A percentile compares a stretch with the other conserved stretches of the same genome.
Evolutionary conservation across 1,140 invertebrate species (phyloP).

Genomic region (Dermatophagoides farinae): DNA sequence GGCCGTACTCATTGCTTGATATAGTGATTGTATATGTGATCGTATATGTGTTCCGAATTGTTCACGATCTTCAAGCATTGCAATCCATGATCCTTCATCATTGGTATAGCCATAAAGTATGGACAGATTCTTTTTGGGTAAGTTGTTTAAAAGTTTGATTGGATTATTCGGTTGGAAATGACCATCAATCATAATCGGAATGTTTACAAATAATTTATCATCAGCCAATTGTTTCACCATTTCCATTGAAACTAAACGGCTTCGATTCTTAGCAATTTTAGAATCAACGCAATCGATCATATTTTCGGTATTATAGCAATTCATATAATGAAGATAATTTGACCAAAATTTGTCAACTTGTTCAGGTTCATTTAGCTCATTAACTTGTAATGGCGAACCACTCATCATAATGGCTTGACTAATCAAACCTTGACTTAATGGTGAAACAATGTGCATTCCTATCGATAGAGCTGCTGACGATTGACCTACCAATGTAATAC

Average conservation of each 20-base stretch:
- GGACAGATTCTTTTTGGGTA: background rate
- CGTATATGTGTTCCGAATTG: background rate
- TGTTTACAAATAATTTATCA: background rate
- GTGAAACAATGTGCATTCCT: constrained; percentile 69
- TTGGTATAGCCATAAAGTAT: constrained; percentile 6
- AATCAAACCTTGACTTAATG: constrained; percentile 58
- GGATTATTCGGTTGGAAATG: background rate
- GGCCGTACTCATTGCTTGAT: background rate
- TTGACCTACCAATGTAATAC: constrained; percentile 22
- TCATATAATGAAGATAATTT: constrained; percentile 2
- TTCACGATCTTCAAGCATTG: background rate
- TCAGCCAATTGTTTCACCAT: background rate
- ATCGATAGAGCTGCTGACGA: constrained; percentile 60
- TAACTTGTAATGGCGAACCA: background rate
- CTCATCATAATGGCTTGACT: constrained; percentile 52
- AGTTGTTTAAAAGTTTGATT: background rate
- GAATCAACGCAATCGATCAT: background rate
- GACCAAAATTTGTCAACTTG: background rate
- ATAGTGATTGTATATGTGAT: background rate
- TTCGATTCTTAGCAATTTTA: background rate
- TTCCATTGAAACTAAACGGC: background rate
- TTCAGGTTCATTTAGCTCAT: background rate
- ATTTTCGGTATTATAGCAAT: background rate
- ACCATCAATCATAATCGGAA: background rate
- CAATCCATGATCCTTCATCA: constrained; percentile 10